These are phyloP conservation scores for Steinernema feltiae DNA, from an alignment of 1,140 invertebrate species.

Conservation along the genomic window DNA sequence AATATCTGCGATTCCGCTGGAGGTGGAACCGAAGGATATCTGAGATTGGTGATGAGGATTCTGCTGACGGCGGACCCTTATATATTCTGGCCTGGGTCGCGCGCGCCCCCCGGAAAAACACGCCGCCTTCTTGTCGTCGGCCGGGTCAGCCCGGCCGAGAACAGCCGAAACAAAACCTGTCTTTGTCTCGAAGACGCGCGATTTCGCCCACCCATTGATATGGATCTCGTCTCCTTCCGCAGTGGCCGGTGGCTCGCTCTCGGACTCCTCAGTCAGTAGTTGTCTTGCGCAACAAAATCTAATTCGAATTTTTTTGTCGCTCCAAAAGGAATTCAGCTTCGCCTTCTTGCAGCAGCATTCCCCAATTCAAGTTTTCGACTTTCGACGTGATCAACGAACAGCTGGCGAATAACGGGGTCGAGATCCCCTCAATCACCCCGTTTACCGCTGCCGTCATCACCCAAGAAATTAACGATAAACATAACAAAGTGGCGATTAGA, in stretches of 20 bases:
- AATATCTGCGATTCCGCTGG: not conserved
- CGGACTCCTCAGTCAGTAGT: not conserved
- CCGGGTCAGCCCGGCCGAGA: not conserved
- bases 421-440: too few species aligned
- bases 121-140: not conserved
- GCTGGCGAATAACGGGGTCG: too few species aligned
- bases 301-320: not conserved
- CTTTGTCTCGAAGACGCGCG: not conserved
- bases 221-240: not conserved
- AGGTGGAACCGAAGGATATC: not conserved
- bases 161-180: not conserved
- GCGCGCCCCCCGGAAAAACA: slow-evolving; percentile 12
- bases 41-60: not conserved
- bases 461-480: too few species aligned
- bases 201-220: not conserved
- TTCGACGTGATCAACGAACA: too few species aligned
- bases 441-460: too few species aligned
- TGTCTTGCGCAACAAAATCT: slow-evolving; percentile 1
- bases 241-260: not conserved
- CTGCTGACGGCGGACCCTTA: not conserved
- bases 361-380: not conserved
- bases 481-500: too few species aligned
- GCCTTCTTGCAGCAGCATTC: not conserved
- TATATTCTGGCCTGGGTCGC: not conserved
- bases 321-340: not conserved